phyloP scores from a whole-genome alignment of 2,888 invertebrate species.

The Abscondita cerata region DNA sequence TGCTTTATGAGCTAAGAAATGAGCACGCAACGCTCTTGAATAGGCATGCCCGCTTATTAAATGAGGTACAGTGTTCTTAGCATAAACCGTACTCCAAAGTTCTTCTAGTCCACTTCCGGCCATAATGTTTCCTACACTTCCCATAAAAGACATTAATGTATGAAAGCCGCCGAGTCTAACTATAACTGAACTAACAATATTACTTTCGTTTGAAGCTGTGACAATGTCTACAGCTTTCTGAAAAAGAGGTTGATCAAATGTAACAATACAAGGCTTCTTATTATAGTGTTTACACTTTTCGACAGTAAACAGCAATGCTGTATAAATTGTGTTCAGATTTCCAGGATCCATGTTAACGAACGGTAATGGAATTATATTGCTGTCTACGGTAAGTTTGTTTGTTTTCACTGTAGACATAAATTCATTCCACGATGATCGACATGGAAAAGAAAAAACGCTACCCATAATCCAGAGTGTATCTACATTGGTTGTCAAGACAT shows the following conservation, averaged over 20 bases:
- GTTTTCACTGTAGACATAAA: not conserved
- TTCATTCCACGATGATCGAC: not conserved
- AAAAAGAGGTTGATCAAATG: constrained; percentile 12
- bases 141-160: constrained; percentile 4
- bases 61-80: not conserved
- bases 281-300: not conserved
- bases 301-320: constrained; percentile 1
- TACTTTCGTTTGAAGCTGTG: not conserved
- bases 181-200: not conserved
- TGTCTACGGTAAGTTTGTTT: not conserved
- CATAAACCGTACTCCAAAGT: not conserved
- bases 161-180: constrained; percentile 1
- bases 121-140: constrained; percentile 3
- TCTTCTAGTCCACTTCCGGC: not conserved
- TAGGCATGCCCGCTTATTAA: constrained; percentile 1
- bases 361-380: not conserved
- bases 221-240: constrained; percentile 11
- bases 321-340: constrained; percentile 1
- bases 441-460: not conserved
- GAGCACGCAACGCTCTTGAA: not conserved
- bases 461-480: too few relatives aligned
- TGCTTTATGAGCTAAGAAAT: not conserved
- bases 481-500: too few relatives aligned
- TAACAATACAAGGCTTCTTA: too few relatives aligned
- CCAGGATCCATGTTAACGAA: too few relatives aligned